Base-by-base conservation (phyloP, 1,140 invertebrate genomes). In the Bombus affinis region DNA sequence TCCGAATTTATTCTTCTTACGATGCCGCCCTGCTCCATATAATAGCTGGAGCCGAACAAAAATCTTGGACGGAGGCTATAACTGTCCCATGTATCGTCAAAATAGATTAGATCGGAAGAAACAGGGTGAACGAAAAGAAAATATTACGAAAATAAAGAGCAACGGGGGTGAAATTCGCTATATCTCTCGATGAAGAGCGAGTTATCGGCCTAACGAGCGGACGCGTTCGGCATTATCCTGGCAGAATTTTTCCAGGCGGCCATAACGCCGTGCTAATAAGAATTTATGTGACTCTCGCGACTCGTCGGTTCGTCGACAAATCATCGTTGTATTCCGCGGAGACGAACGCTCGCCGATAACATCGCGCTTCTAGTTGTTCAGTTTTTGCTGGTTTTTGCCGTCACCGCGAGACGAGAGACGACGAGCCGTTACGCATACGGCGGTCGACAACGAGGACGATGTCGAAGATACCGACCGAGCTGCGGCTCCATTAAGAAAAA, bases 251-350 rank as follows among this genome's bases (percentile, higher is more conserved):
- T 89, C 74, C 77, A 86, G 75, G 71, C 72, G 32, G 62, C 73
- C 84, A 76, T 91, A 89, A 89, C 88, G 88, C 22, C 82, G 77
- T 81, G 87, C 86, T 92, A 92, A 92, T 92, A 92, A 91, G 91
- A 92, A 92, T 91, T 92, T 92, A 92, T 90, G 89, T 66, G 79
- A 80, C 89, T 86, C 81, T 88, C 88, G 82, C 81, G 88, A 77
- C 89, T 92, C 80, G 86, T 82, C 78, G 89, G 39, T 78, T 73
- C 81, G 77, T 82, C 87, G 85, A 81, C 87, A 87, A 89, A 88
- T 86, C 91, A 91, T 92, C 88, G 88, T 92, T 91, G 89, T 92
- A 78, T 35, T 66, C 57, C 65, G 74, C 42, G 53, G 79, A 81
- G 42, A n/a, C 44, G 22, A 81, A 9, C n/a, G 42, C 44, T 22